Evolutionary conservation across 2,888 invertebrate species (phyloP).

Genomic region (Seira ritae): DNA sequence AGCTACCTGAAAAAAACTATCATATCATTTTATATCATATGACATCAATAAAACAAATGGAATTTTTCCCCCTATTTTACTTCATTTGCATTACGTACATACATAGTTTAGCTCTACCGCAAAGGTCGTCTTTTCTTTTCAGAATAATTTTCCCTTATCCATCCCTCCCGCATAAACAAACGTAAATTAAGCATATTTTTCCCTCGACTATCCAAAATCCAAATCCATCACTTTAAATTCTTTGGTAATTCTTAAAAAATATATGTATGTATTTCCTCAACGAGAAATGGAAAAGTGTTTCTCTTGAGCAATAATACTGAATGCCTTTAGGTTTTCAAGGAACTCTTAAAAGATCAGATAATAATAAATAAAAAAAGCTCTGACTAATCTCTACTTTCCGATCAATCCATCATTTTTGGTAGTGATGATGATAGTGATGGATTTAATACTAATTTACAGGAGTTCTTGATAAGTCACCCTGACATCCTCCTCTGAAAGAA

Average conservation of each 20-base stretch:
- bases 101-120: not conserved
- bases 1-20: no score
- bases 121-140: not conserved
- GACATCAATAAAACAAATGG: not conserved
- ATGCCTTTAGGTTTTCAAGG: not conserved
- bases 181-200: no score
- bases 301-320: not conserved
- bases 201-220: not conserved
- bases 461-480: constrained; percentile 25
- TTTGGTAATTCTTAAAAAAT: no score
- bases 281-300: no score
- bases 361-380: not conserved
- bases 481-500: not conserved
- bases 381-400: not conserved
- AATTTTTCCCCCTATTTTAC: not conserved
- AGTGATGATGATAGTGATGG: not conserved
- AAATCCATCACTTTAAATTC: not conserved
- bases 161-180: not conserved
- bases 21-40: no score
- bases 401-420: constrained; percentile 13
- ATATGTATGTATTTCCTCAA: no score
- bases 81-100: not conserved
- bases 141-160: not conserved
- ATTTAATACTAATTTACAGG: constrained; percentile 29
- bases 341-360: constrained; percentile 22